These are phyloP conservation scores for Erethizon dorsatum DNA, from an alignment of 2,797 vertebrate genomes.

Conservation along the genomic window DNA sequence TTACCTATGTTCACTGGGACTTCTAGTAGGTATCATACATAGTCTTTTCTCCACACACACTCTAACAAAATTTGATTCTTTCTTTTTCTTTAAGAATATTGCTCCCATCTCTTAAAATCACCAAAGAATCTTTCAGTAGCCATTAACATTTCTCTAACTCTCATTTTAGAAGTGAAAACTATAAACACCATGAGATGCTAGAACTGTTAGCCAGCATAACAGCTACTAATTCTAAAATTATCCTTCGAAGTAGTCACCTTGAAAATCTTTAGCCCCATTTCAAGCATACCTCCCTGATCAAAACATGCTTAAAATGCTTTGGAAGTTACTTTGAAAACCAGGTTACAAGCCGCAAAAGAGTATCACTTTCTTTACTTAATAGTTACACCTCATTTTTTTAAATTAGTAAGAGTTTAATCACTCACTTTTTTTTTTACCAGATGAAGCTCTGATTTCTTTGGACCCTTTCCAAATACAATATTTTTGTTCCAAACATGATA, in stretches of 20 bases:
- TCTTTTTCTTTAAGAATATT: conserved; percentile 25
- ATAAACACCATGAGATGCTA: conserved; percentile 28
- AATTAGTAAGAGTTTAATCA: conserved; percentile 74
- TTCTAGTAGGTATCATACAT: background rate
- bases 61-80: background rate
- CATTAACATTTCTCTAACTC: background rate
- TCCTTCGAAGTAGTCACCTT: conserved; percentile 41
- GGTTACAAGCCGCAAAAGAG: conserved; percentile 65
- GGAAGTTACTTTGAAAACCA: conserved; percentile 67
- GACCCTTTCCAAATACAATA: conserved; percentile 71
- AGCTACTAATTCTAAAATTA: conserved; percentile 3
- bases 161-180: conserved; percentile 46
- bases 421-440: conserved; percentile 64
- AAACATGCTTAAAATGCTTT: conserved; percentile 47
- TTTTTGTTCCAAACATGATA: conserved; percentile 74
- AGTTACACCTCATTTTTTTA: conserved; percentile 44
- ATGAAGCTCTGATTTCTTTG: conserved; percentile 72
- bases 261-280: conserved; percentile 14
- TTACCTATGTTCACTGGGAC: background rate
- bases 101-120: conserved; percentile 28
- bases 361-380: conserved; percentile 61
- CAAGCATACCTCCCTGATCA: conserved; percentile 10
- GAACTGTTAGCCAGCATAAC: background rate
- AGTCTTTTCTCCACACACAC: background rate
- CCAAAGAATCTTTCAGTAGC: conserved; percentile 24